phyloP scores from a whole-genome alignment of 2,113 vertebrate species.

The Sarotherodon lohbergeri region DNA sequence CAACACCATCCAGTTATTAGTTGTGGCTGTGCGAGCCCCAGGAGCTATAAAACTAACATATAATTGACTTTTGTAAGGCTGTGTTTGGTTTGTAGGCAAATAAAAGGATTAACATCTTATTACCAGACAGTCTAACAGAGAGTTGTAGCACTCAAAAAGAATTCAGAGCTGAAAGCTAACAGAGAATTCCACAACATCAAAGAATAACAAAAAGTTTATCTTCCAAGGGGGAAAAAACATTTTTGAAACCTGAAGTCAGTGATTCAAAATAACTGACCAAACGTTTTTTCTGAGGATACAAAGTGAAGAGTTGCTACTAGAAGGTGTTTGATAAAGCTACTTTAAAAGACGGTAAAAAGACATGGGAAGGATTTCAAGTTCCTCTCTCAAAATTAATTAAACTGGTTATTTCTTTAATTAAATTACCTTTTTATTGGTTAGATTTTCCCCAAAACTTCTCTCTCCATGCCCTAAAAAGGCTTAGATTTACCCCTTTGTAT shows the following conservation, averaged over 20 bases:
- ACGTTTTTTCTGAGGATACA: not conserved
- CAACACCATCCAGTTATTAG: constrained; percentile 26
- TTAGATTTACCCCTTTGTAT: not conserved
- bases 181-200: not conserved
- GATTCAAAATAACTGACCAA: not conserved
- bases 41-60: not conserved
- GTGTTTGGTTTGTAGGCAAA: not conserved
- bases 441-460: not conserved
- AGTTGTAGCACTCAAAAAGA: not conserved
- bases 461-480: not conserved
- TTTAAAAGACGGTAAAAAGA: not conserved
- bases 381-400: not conserved
- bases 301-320: not conserved
- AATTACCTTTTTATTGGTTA: not conserved
- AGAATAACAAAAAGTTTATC: not conserved
- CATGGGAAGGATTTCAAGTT: not conserved
- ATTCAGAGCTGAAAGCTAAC: not conserved
- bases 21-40: not conserved
- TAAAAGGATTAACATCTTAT: not conserved
- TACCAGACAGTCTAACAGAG: not conserved
- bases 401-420: not conserved
- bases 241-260: not conserved
- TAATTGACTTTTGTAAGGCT: not conserved
- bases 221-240: not conserved
- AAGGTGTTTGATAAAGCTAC: not conserved